Evolutionary conservation across 2,888 invertebrate genomes (phyloP).

Genomic region (Perithous albicinctus): DNA sequence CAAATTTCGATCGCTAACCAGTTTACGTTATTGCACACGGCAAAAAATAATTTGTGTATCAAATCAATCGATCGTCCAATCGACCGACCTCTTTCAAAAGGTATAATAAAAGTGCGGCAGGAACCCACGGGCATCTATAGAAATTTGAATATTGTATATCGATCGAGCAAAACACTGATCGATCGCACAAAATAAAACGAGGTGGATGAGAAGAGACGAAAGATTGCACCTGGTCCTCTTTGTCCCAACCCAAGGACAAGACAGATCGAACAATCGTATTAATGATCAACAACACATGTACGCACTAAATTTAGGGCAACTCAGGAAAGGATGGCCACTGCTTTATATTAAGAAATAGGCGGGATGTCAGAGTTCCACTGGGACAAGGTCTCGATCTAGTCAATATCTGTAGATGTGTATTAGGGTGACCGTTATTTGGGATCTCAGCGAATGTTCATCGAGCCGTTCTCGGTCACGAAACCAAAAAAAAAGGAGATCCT

Average conservation of each 20-base stretch:
- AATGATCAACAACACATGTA: not conserved
- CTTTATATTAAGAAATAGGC: not conserved
- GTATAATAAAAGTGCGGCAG: not conserved
- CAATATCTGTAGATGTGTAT: no score
- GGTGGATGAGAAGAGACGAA: conserved; percentile 8
- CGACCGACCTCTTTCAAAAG: not conserved
- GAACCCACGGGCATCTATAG: conserved; percentile 23
- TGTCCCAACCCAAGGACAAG: not conserved
- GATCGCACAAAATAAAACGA: conserved; percentile 27
- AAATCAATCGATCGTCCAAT: conserved; percentile 52
- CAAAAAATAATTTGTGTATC: conserved; percentile 55
- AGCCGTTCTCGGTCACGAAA: no score
- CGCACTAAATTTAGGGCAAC: not conserved
- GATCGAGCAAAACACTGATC: conserved; percentile 60
- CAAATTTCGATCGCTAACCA: conserved; percentile 52
- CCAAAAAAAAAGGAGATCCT: no score
- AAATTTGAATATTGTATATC: conserved; percentile 68
- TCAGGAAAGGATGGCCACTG: not conserved
- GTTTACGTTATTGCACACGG: conserved; percentile 28
- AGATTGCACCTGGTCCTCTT: conserved; percentile 47
- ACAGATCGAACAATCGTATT: not conserved
- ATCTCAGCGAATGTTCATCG: no score
- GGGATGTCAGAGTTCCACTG: no score
- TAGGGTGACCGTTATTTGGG: no score
- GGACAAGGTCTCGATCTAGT: no score